Base-by-base conservation (phyloP, 2,113 vertebrate species). In the Varanus komodoensis region DNA sequence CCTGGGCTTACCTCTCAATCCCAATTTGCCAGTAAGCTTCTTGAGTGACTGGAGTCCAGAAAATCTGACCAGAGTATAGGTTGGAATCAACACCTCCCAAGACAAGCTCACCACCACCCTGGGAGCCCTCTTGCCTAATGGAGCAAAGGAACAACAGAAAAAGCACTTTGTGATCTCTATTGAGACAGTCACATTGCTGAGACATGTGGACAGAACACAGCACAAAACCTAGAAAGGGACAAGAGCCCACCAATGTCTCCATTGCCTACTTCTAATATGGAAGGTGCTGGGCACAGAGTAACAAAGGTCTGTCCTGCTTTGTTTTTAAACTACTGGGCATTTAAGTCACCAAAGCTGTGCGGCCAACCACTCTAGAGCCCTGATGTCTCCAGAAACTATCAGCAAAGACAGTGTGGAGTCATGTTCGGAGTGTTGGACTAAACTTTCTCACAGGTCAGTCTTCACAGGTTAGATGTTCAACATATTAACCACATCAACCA, bases 11-110 rank as follows among this genome's bases (percentile, higher is more conserved):
- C 94, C 92, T 90, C 64, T 96, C 32, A 2, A 96, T 95, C 61
- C 15, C 93, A 34, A 95, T 92, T 91, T 96, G 95, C 96, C 96
- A 96, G 73, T 95, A 96, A 11, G 91, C 1, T 21, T 95, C 87
- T 87, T 81, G 73, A 23, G 93, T 94, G 50, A 96, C 95, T 3
- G 95, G 94, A 2, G 93, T 90, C 95, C 95, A 96, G 88, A 69
- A 0, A 4, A 96, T 94, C 69, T 93, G 69, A 48, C 94, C 96
- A 6, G 90, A 90, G 81, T 95, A 96, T 44, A 95, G 80, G 8
- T 23, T 92, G 77, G 82, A 15, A 69, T 96, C 89, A 88, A 93
- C 29, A 0, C 93, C 95, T 64, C 94, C 94, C 2, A 96, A 91
- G 83, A 94, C 84, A 61, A 97, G 93, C 82, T 95, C 92, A 27